Base-by-base conservation (phyloP, 2,888 invertebrate genomes). In the Leptinotarsa rubiginosa region DNA sequence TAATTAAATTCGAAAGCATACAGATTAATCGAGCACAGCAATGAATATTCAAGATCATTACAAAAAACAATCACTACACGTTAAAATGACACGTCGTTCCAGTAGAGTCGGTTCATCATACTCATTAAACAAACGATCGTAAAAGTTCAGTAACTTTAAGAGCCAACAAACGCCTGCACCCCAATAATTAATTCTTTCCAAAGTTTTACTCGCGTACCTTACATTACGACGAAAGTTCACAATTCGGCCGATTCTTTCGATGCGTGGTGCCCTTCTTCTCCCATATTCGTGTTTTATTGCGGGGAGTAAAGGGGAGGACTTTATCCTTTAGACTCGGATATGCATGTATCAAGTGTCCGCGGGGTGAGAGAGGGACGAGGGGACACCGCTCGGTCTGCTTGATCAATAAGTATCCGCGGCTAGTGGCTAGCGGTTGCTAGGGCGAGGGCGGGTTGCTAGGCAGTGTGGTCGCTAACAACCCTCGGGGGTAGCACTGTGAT, bases 371-470 rank as follows among this genome's bases (percentile, higher is more conserved):
- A 65, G 54, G 70, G 65, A 22, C 70, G 76, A 66, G 76, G 75
- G 59, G 65, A 54, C 31, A 52, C 75, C 74, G 77, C 78, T 80
- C 78, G 80, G 79, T 83, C 82, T 81, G 83, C 84, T 86, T 88
- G 88, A 88, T 88, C 88, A 88, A 88, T 88, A 88, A 88, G 87
- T 88, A 88, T 88, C 88, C 88, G 88, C 87, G 88, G 88, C 88
- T 88, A 88, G 88, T 88, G 88, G 88, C 88, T 88, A 88, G 88
- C 88, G 85, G 88, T 88, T 88, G 88, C 88, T 87, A 88, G 88
- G 88, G 88, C 87, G 88, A 87, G 88, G 87, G 88, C 81, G 80
- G 86, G 88, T 88, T 88, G 88, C 88, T 87, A 88, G 87, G 88
- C 88, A 85, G 85, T 88, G 88, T 88, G 88, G 88, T 88, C 88